phyloP scores from a whole-genome alignment of 2,797 vertebrate species.

The Cossypha polioptera region DNA sequence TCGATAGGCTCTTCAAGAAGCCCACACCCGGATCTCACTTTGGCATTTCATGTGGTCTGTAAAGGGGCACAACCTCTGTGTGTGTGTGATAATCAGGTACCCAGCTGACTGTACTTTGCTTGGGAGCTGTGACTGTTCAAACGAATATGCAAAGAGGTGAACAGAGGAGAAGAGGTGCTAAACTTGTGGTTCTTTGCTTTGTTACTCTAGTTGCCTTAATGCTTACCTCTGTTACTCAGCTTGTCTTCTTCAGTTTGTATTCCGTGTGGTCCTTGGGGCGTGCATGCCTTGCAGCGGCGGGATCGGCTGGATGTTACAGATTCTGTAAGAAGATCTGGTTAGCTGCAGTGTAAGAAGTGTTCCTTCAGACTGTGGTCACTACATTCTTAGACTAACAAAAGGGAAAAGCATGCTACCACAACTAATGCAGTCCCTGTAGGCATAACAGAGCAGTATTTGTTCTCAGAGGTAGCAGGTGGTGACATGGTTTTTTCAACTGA shows the following conservation, averaged over 20 bases:
- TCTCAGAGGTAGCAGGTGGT: background rate
- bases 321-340: background rate
- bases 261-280: background rate
- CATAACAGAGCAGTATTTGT: constrained; percentile 19
- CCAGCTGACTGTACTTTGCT: background rate
- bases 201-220: constrained; percentile 56
- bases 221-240: constrained; percentile 30
- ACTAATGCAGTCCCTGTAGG: background rate
- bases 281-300: background rate
- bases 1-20: background rate
- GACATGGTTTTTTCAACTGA: background rate
- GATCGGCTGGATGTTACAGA: background rate
- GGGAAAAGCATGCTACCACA: background rate
- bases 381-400: background rate
- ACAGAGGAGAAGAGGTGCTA: constrained; percentile 55
- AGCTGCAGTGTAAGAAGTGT: background rate
- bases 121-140: background rate
- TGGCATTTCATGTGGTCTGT: background rate
- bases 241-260: background rate
- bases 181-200: constrained; percentile 14
- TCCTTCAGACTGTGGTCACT: constrained; percentile 7
- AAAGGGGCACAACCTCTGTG: background rate
- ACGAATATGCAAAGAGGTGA: constrained; percentile 8
- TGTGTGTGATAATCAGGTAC: background rate
- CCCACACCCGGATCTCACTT: background rate